Evolutionary conservation across 1,140 invertebrate genomes (phyloP).

Genomic region (Drosophila busckii): DNA sequence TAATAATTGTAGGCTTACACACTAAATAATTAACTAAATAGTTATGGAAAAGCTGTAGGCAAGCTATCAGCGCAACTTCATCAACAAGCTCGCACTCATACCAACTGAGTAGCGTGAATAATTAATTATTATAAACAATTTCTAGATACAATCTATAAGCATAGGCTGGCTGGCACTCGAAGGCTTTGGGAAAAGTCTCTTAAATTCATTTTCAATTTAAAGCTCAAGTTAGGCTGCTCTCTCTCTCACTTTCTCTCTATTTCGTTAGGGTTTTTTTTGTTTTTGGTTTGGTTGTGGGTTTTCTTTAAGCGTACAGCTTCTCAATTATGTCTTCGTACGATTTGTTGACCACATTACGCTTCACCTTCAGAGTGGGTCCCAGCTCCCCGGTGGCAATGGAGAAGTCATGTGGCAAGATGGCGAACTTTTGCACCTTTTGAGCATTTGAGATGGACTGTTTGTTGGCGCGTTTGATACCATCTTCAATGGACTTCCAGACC

Average conservation of each 20-base stretch:
- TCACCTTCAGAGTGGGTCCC: constrained; percentile 93
- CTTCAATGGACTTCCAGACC: constrained; percentile 86
- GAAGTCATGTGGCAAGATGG: constrained; percentile 92
- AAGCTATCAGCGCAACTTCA: background rate
- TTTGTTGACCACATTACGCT: constrained; percentile 84
- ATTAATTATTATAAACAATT: constrained; percentile 4
- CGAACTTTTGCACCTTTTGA: constrained; percentile 93
- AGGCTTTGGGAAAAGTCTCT: constrained; percentile 59
- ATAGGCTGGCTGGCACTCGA: constrained; percentile 46
- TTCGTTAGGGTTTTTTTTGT: no score
- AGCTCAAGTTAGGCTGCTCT: constrained; percentile 50
- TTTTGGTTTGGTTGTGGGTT: constrained; percentile 6
- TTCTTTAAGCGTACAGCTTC: constrained; percentile 79
- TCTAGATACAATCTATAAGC: constrained; percentile 4
- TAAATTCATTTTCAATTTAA: constrained; percentile 71
- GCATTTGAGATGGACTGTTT: constrained; percentile 90
- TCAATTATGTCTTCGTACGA: constrained; percentile 86
- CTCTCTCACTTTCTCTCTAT: constrained; percentile 3
- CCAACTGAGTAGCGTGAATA: constrained; percentile 20
- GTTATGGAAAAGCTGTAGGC: background rate
- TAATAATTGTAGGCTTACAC: constrained; percentile 44
- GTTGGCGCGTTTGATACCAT: constrained; percentile 89
- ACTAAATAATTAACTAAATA: constrained; percentile 27
- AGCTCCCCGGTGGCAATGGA: constrained; percentile 92
- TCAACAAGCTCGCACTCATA: constrained; percentile 19